Evolutionary conservation across 1,140 invertebrate species (phyloP), one percentile per base, ranked within the genome.

Genomic region (Tenebrio molitor): DNA sequence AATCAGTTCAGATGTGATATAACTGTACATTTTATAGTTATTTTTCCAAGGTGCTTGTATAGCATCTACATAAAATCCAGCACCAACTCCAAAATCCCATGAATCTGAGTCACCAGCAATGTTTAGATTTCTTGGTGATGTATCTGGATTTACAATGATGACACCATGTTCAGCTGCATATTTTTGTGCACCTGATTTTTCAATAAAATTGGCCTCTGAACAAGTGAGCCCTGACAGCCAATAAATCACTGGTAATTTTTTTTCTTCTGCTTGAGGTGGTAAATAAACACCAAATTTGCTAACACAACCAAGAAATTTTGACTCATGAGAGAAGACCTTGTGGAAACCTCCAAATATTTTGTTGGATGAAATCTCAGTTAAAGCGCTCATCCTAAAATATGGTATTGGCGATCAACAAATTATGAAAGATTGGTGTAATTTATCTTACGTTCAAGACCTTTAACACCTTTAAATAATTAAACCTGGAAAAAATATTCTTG

Each of bases 1-100:
- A 68, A 92, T 90, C 36, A 99, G 84, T 85, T 99, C 98, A 77
- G 91, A 89, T 5, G 95, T 96, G n/a, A 99, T 85, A 80, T 99
- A 99, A 42, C 93, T 95, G 78, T 92, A 99, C 98, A 99, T 99
- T 79, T 92, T 90, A 78, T 98, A 99, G 85, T 99, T 91, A 58
- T 90, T 92, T 34, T 92, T 92, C 97, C 97, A 99, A 65, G 96
- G 95, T 21, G 94, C 91, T 78, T 92, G 85, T 0, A 91, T 92
- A 1, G 97, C 96, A 87, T 99, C 93, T 0, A 99, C 85, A 84
- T 99, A 99, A 83, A 98, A 99, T 1, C 97, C 96, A 76, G 98
- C 97, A 15, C 95, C 95, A 19, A 91, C 91, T 19, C 98, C 98
- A 87, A 99, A 97, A 85, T 99, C 97, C 88, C 92, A 98, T 16